phyloP scores from a whole-genome alignment of 2,797 vertebrate species.

The Sebastiscus tertius region DNA sequence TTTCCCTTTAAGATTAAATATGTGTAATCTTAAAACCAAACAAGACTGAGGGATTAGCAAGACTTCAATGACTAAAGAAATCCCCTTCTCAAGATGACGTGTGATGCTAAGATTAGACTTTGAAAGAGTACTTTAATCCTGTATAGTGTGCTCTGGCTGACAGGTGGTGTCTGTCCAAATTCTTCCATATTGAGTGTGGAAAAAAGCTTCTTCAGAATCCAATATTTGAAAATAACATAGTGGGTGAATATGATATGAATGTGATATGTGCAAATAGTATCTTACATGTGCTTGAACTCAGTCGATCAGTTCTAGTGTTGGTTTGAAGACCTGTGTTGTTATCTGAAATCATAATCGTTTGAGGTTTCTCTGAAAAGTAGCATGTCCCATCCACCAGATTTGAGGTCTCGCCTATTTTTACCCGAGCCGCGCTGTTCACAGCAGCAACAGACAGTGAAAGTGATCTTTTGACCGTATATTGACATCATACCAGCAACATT shows the following conservation, averaged over 20 bases:
- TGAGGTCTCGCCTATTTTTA: too few relatives aligned
- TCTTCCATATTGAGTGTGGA: background rate
- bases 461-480: too few relatives aligned
- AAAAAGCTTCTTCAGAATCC: background rate
- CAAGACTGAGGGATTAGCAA: constrained; percentile 59
- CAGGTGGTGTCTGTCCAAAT: constrained; percentile 3
- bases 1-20: constrained; percentile 73
- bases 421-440: too few relatives aligned
- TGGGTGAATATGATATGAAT: background rate
- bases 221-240: background rate
- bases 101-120: constrained; percentile 54
- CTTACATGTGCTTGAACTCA: background rate
- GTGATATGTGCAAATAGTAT: background rate
- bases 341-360: background rate
- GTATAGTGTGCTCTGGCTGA: background rate
- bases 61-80: constrained; percentile 48
- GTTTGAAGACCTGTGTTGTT: background rate
- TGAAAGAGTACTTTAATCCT: constrained; percentile 55
- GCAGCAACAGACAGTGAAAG: too few relatives aligned
- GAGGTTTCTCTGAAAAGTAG: background rate
- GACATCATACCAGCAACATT: too few relatives aligned
- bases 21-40: constrained; percentile 77
- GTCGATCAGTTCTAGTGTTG: background rate
- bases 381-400: background rate
- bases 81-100: constrained; percentile 48